A percentile compares a stretch with the other conserved stretches of the same genome.
phyloP scores from a whole-genome alignment of 2,888 invertebrate species.

The Mythimna impura region DNA sequence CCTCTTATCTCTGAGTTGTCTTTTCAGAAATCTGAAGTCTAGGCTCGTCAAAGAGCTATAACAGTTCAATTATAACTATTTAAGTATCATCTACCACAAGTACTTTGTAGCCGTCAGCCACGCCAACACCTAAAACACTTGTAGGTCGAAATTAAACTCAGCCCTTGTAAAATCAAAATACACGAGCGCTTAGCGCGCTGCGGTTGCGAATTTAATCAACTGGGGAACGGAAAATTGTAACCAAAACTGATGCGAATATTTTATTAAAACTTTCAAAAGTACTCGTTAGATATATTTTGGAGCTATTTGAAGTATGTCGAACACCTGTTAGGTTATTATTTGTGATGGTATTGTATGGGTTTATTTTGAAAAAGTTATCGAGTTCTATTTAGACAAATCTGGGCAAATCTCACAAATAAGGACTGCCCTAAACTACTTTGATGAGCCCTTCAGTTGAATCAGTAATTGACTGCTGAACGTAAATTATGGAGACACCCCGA shows the following conservation, averaged over 20 bases:
- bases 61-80: not conserved
- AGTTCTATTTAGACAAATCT: not conserved
- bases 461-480: not conserved
- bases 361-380: not conserved
- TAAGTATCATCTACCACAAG: not conserved
- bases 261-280: conserved; percentile 19
- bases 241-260: conserved; percentile 39
- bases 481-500: too few species aligned
- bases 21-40: too few species aligned
- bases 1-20: too few species aligned
- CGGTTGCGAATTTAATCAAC: conserved; percentile 56
- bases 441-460: not conserved
- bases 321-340: conserved; percentile 2
- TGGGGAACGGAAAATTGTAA: conserved; percentile 28
- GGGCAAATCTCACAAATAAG: not conserved
- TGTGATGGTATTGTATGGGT: not conserved
- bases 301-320: conserved; percentile 13
- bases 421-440: not conserved
- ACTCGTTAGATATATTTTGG: conserved; percentile 4
- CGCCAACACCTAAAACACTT: conserved; percentile 2
- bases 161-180: conserved; percentile 43
- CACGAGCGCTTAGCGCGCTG: conserved; percentile 33
- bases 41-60: too few species aligned
- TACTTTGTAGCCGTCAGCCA: too few species aligned
- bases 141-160: conserved; percentile 7